Evolutionary conservation across 2,888 invertebrate genomes (phyloP).

Genomic region (Hoplodrina ambigua): DNA sequence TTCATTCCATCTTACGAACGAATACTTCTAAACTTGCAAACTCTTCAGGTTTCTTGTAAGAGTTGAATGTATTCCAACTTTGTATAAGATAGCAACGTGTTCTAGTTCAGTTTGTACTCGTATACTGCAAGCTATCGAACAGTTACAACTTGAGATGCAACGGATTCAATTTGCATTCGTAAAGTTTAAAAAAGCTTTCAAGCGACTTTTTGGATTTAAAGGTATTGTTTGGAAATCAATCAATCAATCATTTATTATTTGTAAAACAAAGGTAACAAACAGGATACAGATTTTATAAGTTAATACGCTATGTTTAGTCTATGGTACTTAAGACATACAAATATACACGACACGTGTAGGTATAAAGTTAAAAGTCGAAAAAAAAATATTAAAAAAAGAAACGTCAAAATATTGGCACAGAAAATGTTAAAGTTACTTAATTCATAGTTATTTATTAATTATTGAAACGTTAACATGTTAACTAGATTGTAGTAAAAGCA

Average conservation of each 20-base stretch:
- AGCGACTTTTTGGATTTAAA: slow-evolving; percentile 11
- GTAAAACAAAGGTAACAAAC: no score
- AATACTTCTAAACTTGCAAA: slow-evolving; percentile 27
- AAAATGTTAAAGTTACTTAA: no score
- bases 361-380: no score
- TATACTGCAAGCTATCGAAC: slow-evolving; percentile 18
- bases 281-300: no score
- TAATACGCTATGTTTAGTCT: no score
- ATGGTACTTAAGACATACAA: no score
- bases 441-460: no score
- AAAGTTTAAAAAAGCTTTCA: slow-evolving; percentile 5
- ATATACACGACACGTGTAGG: no score
- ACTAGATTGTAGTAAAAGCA: not conserved
- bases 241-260: no score
- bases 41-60: slow-evolving; percentile 27
- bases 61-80: slow-evolving; percentile 43
- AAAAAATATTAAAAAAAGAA: no score
- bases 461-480: not conserved
- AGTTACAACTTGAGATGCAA: slow-evolving; percentile 15
- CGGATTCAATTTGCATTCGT: slow-evolving; percentile 38
- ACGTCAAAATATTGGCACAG: no score
- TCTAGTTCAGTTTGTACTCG: slow-evolving; percentile 6
- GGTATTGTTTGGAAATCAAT: slow-evolving; percentile 8
- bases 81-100: slow-evolving; percentile 30
- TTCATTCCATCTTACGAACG: not conserved